A percentile compares a stretch with the other conserved stretches of the same genome.
Evolutionary conservation across 2,888 invertebrate genomes (phyloP).

Genomic region (Elysia crispata): DNA sequence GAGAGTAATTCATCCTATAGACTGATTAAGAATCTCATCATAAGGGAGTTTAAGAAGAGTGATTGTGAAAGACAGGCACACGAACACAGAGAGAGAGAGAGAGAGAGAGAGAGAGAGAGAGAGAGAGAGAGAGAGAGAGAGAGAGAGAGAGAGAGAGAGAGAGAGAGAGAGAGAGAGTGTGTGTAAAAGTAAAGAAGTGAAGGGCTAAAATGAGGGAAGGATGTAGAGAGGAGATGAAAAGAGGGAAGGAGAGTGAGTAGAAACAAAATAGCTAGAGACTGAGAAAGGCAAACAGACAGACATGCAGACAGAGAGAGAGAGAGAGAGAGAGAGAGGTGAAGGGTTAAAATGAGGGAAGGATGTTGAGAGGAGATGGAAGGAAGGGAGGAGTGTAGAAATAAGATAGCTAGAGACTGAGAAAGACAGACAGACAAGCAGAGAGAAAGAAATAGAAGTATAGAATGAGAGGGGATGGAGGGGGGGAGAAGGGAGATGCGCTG

Average conservation of each 20-base stretch:
- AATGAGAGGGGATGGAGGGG: neutral
- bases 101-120: neutral
- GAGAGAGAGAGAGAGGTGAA: constrained; percentile 18
- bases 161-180: neutral
- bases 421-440: neutral
- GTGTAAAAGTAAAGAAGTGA: neutral
- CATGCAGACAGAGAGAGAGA: neutral
- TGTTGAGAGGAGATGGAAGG: neutral
- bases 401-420: neutral
- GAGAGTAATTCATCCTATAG: too few species aligned
- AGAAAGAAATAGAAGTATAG: neutral
- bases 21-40: too few species aligned
- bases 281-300: constrained; percentile 1
- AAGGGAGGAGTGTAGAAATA: neutral
- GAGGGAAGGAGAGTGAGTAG: neutral
- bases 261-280: neutral
- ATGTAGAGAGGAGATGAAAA: neutral
- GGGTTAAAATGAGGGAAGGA: neutral
- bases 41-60: neutral
- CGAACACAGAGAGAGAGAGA: neutral
- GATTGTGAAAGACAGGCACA: neutral
- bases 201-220: neutral
- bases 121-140: neutral
- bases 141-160: too few species aligned
- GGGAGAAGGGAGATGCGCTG: neutral